Conservation (phyloP, 2,797 vertebrate species). For the Rhinichthys osculus region DNA sequence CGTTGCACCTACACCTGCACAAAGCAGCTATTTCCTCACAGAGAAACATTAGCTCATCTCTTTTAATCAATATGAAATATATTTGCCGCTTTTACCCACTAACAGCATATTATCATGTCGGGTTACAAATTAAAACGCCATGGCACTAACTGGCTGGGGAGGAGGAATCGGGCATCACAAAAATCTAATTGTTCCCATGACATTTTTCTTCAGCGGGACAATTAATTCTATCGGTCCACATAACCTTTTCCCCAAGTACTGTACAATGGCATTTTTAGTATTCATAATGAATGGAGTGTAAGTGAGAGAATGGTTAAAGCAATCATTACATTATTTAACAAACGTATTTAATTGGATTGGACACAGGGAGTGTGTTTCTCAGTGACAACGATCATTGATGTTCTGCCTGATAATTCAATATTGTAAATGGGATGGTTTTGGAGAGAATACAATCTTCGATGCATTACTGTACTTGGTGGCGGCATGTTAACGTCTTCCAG, state of each 20-base stretch:
- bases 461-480: conserved; percentile 77
- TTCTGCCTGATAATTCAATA: conserved; percentile 81
- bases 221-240: conserved; percentile 85
- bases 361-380: conserved; percentile 74
- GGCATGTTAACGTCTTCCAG: conserved; percentile 75
- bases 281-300: conserved; percentile 78
- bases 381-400: conserved; percentile 70
- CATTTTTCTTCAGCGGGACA: conserved; percentile 80
- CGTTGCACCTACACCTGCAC: conserved; percentile 2
- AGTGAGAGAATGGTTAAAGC: conserved; percentile 74
- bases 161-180: conserved; percentile 78
- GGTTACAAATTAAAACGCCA: conserved; percentile 84
- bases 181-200: conserved; percentile 83
- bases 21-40: conserved; percentile 41
- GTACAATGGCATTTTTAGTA: conserved; percentile 81
- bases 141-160: conserved; percentile 73
- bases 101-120: conserved; percentile 80
- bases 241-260: conserved; percentile 79
- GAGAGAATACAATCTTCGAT: conserved; percentile 80
- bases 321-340: conserved; percentile 85
- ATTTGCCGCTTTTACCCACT: conserved; percentile 73
- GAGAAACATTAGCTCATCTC: conserved; percentile 53
- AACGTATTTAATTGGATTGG: conserved; percentile 83
- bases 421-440: conserved; percentile 82
- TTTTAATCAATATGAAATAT: conserved; percentile 82